These are phyloP conservation scores for Prolemur simus DNA, from an alignment of 2,113 vertebrate genomes.

Conservation along the genomic window DNA sequence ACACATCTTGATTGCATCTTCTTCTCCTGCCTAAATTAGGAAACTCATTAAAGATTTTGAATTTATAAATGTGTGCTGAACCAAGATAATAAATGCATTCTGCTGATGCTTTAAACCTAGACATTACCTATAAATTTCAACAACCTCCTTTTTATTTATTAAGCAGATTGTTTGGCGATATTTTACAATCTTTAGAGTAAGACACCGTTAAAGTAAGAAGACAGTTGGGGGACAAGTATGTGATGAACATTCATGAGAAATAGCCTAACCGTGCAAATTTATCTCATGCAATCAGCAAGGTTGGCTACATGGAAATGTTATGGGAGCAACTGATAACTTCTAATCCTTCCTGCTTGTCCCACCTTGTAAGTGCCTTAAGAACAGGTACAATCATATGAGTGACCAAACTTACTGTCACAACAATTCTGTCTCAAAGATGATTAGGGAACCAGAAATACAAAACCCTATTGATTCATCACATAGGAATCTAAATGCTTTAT, in stretches of 20 bases:
- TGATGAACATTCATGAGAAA: neutral
- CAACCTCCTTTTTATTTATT: neutral
- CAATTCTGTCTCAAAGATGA: neutral
- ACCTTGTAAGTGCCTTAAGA: neutral
- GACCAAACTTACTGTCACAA: neutral
- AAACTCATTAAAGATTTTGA: constrained; percentile 61
- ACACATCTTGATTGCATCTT: constrained; percentile 59
- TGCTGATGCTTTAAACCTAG: neutral
- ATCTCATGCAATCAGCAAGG: neutral
- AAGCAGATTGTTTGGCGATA: neutral
- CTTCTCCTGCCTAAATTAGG: constrained; percentile 18
- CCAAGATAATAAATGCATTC: neutral
- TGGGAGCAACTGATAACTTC: neutral
- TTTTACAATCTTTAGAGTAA: neutral
- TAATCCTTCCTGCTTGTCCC: neutral
- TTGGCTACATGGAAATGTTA: neutral
- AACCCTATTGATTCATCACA: neutral
- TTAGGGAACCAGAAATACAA: neutral
- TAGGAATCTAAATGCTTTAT: neutral
- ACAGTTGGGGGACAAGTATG: neutral
- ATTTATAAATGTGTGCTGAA: constrained; percentile 53
- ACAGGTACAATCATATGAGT: neutral
- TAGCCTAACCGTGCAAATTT: neutral
- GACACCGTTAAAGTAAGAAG: neutral
- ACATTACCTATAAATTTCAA: neutral